Evolutionary conservation across 2,113 vertebrate species (phyloP).

Genomic region (Prionailurus bengalensis): DNA sequence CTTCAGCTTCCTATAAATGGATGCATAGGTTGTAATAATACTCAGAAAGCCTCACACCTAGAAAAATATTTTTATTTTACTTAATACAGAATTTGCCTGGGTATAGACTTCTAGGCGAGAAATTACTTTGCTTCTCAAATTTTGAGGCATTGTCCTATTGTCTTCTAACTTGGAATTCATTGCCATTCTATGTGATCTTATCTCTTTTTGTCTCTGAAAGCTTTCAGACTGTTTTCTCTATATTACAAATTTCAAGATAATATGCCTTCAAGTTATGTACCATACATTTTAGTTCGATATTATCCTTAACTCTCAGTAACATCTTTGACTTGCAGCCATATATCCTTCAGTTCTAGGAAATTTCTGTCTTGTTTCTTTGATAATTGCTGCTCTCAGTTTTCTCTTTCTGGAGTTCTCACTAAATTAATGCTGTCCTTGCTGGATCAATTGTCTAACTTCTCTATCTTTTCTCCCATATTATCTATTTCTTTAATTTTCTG

Average conservation of each 20-base stretch:
- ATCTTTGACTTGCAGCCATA: neutral
- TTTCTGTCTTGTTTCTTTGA: neutral
- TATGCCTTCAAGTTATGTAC: neutral
- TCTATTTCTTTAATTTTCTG: neutral
- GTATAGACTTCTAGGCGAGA: neutral
- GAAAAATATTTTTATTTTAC: slow-evolving; percentile 36
- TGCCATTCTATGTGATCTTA: neutral
- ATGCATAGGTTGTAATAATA: neutral
- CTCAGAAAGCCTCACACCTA: neutral
- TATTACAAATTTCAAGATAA: neutral
- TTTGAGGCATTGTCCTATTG: neutral
- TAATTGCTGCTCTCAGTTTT: neutral
- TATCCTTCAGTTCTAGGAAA: neutral
- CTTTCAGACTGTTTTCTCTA: neutral
- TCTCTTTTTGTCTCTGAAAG: neutral
- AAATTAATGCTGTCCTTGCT: neutral
- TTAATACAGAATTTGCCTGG: neutral
- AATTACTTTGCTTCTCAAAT: neutral
- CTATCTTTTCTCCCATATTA: neutral
- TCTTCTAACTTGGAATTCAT: neutral
- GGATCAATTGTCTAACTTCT: neutral
- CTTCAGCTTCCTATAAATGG: neutral
- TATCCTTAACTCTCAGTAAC: neutral
- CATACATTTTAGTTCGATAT: neutral
- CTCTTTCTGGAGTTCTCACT: neutral